Evolutionary conservation across 2,113 vertebrate genomes (phyloP), one percentile per base, ranked within the genome.

Genomic region (Callionymus lyra): DNA sequence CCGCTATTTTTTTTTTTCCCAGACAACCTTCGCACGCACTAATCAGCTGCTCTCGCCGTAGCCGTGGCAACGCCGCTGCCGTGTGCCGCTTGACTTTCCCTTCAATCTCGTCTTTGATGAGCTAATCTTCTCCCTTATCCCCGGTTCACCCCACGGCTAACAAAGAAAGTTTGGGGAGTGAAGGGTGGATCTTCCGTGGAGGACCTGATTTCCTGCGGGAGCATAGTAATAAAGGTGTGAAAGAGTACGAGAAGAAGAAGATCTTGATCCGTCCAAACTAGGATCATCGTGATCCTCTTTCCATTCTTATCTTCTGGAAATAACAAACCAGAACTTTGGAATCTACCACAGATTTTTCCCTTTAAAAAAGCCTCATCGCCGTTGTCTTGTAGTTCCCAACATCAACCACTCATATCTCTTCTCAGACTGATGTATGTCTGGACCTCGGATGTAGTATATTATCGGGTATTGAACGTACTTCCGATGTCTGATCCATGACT

Each of bases 131-230:
- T 11, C 45, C 17, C 38, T 47, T 54, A 48, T 57, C 57, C 50
- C 34, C 32, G 38, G 31, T 45, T n/a, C n/a, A 12, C 10, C 32
- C 6, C 10, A 49, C 6, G 2, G 21, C 21, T 27, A 4, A 27
- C 21, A 27, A 27, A 2, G 34, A 16, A 13, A 38, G 51, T 14
- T 4, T 14, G 27, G 6, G 12, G 33, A 10, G 47, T 31, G 38
- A 44, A 16, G 2, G 1, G 4, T 49, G 16, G n/a, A 17, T 2
- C 58, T 2, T 59, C 72, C 53, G 67, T 61, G 48, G 63, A 65
- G 67, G 62, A 60, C 54, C 60, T 41, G 56, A 58, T 65, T 52
- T 64, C 68, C 68, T 50, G 32, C 16, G 70, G 67, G 65, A 70
- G 31, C 3, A 0, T 12, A 27, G 14, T 15, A n/a, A n/a, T n/a